A percentile compares a stretch with the other conserved stretches of the same genome.
Conservation (phyloP, 2,797 vertebrate species). For the Clarias platycephalus region DNA sequence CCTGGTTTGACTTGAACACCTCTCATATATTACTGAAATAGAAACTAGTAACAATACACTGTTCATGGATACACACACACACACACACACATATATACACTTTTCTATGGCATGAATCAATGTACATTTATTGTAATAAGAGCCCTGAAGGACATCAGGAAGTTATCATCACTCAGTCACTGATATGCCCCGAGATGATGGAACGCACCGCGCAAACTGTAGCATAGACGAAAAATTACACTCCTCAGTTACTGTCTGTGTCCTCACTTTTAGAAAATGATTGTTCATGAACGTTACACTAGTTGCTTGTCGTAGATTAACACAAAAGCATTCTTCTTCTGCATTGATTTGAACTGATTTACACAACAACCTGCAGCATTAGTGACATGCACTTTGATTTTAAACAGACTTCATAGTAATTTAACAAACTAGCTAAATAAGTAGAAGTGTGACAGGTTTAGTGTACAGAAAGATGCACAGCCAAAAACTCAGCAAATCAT, state of each 20-base stretch:
- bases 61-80: constrained; percentile 29
- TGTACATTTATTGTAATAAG: constrained; percentile 30
- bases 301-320: background rate
- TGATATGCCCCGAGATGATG: background rate
- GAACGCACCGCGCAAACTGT: constrained; percentile 3
- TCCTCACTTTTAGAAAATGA: background rate
- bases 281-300: background rate
- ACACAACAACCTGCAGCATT: background rate
- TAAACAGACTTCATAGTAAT: background rate
- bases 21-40: background rate
- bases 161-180: constrained; percentile 44
- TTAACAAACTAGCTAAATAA: background rate
- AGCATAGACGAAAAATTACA: constrained; percentile 1
- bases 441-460: background rate
- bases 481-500: background rate
- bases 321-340: background rate
- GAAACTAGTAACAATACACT: background rate
- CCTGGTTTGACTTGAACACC: too few relatives aligned
- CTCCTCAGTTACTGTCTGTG: constrained; percentile 10
- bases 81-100: background rate
- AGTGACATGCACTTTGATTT: background rate
- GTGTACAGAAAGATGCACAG: background rate
- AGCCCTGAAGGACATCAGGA: constrained; percentile 26
- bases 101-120: constrained; percentile 33
- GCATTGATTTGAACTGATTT: background rate